Conservation (phyloP, 2,888 invertebrate genomes). For the Gari tellinella region DNA sequence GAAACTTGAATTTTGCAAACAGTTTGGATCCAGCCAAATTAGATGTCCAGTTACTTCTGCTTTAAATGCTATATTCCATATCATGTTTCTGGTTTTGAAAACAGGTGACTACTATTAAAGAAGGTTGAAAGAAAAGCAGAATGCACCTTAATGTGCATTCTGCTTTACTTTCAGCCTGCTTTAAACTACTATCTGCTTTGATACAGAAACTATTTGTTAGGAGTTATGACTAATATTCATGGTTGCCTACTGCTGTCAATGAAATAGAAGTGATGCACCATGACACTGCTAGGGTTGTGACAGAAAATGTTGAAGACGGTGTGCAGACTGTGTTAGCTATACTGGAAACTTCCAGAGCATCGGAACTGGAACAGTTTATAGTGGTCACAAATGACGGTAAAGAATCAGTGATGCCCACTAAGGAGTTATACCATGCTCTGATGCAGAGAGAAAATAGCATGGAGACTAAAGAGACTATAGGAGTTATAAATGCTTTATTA, state of each 20-base stretch:
- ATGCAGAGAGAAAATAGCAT: conserved; percentile 10
- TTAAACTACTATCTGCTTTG: no score
- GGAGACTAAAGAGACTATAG: conserved; percentile 28
- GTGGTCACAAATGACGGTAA: conserved; percentile 31
- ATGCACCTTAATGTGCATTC: no score
- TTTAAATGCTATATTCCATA: no score
- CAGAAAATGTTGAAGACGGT: background rate
- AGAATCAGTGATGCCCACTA: conserved; percentile 28
- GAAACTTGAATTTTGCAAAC: no score
- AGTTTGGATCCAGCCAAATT: no score
- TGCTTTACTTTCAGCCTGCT: no score
- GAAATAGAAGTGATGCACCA: conserved; percentile 27
- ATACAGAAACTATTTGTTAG: no score
- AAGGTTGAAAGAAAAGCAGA: no score
- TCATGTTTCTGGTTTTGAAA: no score
- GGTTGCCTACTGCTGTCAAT: conserved; percentile 15
- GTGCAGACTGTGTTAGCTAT: conserved; percentile 3
- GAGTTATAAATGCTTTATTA: conserved; percentile 38
- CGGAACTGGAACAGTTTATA: conserved; percentile 26
- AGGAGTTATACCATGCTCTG: conserved; percentile 37
- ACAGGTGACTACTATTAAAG: no score
- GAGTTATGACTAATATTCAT: no score
- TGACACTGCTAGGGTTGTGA: background rate
- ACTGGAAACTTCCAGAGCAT: background rate
- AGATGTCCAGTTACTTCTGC: no score